Evolutionary conservation across 2,888 invertebrate species (phyloP), one percentile per base, ranked within the genome.

Genomic region (Loripinus fragilis): DNA sequence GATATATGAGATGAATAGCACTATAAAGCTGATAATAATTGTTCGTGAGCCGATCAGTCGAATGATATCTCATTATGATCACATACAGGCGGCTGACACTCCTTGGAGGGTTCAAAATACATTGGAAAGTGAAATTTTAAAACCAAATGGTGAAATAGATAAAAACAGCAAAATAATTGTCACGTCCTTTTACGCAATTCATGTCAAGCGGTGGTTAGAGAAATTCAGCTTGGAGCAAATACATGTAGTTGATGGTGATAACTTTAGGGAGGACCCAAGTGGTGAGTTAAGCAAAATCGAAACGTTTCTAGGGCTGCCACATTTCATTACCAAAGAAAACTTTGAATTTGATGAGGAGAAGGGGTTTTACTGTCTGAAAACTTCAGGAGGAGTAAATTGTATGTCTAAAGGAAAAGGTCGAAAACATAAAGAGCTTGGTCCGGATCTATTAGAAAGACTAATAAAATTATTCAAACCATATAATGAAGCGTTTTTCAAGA

Each of bases 291-390:
- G 80, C 10, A 76, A 83, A 30, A 86, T 91, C 12, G 91, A 92
- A 81, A 67, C 76, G 0, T 92, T 92, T 74, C 82, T 92, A 23
- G 84, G 87, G 0, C 35, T 92, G 3, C 76, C 85, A 7, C 86
- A 86, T 68, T 71, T 79, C 33, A 84, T 92, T 33, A 71, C 82
- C 17, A 73, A 85, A n/a, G 96, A 97, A 93, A 97, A 98, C 94
- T 98, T 99, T 94, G 97, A 98, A 94, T 99, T 97, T 94, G 98
- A 99, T 94, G 96, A 97, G 94, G 97, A 97, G 25, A 98, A 98
- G 94, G 97, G 98, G 74, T 98, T 99, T 94, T 98, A 97, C 94
- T 98, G 97, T 91, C 96, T 97, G 93, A 28, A 30, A 25, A 28
- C 3, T 96, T 97, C 93, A 97, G 97, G 91, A 98, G 98, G 93